Base-by-base conservation (phyloP, 2,113 vertebrate genomes). In the Chionis minor region DNA sequence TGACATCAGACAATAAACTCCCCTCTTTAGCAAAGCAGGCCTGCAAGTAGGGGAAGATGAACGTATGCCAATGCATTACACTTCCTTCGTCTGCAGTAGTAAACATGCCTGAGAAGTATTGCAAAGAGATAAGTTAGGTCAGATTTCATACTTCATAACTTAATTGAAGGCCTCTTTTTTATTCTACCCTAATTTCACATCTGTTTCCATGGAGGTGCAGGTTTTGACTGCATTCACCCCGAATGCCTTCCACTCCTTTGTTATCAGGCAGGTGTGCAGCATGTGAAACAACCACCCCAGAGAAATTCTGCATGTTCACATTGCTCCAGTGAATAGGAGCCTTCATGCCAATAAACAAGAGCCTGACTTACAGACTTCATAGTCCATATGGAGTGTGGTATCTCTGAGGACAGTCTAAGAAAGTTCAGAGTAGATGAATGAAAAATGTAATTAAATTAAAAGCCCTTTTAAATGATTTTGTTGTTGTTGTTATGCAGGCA, bases 161-260 rank as follows among this genome's bases (percentile, higher is more conserved):
- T 92, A 93, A 96, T 38, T 87, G 81, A 94, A 94, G 63, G 38
- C 33, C 63, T 88, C 27, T 23, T 95, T 69, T 74, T 83, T 38
- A 47, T 78, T 62, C 28, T 91, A 51, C 8, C 42, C 11, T 94
- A 69, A 92, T 92, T 67, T 92, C 75, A 44, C 28, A 38, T 49
- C 54, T 55, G 30, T 91, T 89, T 91, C 75, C 72, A 86, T 55
- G 44, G 79, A 80, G 70, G 91, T 84, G 14, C 17, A 81, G 45
- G 56, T 87, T 95, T 94, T 65, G 70, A 94, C 86, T 49, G 45
- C 44, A 58, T 94, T 86, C 30, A 72, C 95, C 35, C 58, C 69
- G 59, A 92, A 83, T 70, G 19, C 47, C 49, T 94, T 96, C 74
- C n/a, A 88, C 67, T 88, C 75, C 78, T 95, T 93, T 93, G 69